Evolutionary conservation across 2,888 invertebrate genomes (phyloP), one percentile per base, ranked within the genome.

Genomic region (Cantharis nigra): DNA sequence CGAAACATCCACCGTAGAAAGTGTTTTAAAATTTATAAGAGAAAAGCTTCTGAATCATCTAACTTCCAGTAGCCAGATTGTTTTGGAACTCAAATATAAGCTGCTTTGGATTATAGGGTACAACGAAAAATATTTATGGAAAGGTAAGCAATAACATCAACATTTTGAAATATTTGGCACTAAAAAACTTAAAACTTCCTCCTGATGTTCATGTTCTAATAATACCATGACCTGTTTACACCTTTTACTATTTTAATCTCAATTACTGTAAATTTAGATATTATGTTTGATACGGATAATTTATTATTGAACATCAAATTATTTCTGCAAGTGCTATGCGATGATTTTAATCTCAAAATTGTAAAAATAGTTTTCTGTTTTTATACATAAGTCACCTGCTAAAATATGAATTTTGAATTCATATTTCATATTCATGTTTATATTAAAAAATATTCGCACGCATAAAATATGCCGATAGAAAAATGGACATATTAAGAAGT

Each of bases 51-150:
- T 85, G 5, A 90, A 89, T 80, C 89, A 91, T 80, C 88, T 93
- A 73, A 92, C 93, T 9, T 88, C 88, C 69, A 90, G 89, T 18
- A 93, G 93, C 86, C 92, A 93, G 86, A 90, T 93, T 69, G 89
- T 91, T 71, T 86, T 93, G 28, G 92, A 93, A 83, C 87, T 93
- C 72, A 93, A 93, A 83, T 92, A 91, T 83, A 90, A 90, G 77
- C 88, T 93, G 10, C 88, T 94, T 80, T 93, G 92, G 89, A 89
- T 90, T 72, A 89, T 92, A 77, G 93, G 93, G 49, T 90, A 92
- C 82, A 85, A 86, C 11, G 88, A 91, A 64, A 91, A 90, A 79
- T 90, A 90, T 82, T 86, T 87, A 69, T 93, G 91, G 91, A 87
- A 90, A 85, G 92, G 94, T 94, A 88, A 80, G 75, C 74, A 69